Percentiles rank a stretch among this genome's conserved stretches.
Evolutionary conservation across 1,140 invertebrate genomes (phyloP).

Genomic region (Reticulitermes speratus): DNA sequence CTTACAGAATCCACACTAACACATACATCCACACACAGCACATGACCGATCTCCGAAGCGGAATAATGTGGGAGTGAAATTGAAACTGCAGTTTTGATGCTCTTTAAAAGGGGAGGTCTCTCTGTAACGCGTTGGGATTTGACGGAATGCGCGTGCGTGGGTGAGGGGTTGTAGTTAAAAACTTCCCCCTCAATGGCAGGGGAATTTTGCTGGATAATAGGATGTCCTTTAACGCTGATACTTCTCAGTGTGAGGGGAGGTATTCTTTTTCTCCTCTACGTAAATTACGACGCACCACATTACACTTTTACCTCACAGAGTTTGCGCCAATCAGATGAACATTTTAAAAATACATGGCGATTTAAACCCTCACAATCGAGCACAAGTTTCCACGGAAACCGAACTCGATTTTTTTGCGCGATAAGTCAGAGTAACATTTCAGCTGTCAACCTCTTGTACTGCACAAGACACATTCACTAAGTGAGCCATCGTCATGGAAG

Average conservation of each 20-base stretch:
- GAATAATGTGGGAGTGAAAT: slow-evolving; percentile 48
- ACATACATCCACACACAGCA: slow-evolving; percentile 35
- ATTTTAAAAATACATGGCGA: background rate
- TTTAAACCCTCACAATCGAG: background rate
- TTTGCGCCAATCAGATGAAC: background rate
- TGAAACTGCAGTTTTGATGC: slow-evolving; percentile 36
- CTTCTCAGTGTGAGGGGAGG: background rate
- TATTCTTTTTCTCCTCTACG: background rate
- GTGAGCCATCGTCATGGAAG: background rate
- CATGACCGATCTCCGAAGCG: slow-evolving; percentile 39
- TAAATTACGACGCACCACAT: background rate
- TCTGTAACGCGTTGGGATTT: background rate
- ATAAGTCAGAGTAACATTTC: background rate
- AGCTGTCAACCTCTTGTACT: background rate
- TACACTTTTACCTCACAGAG: background rate
- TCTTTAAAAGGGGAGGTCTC: background rate
- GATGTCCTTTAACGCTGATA: background rate
- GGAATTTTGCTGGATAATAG: slow-evolving; percentile 2
- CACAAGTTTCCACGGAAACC: background rate
- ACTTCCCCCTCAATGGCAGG: slow-evolving; percentile 5
- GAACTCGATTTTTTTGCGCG: background rate
- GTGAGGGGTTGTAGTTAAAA: slow-evolving; percentile 18
- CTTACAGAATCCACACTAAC: background rate
- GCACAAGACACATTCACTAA: background rate
- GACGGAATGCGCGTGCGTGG: slow-evolving; percentile 3